phyloP scores from a whole-genome alignment of 2,797 vertebrate genomes.

The Pseudomugil gertrudae region DNA sequence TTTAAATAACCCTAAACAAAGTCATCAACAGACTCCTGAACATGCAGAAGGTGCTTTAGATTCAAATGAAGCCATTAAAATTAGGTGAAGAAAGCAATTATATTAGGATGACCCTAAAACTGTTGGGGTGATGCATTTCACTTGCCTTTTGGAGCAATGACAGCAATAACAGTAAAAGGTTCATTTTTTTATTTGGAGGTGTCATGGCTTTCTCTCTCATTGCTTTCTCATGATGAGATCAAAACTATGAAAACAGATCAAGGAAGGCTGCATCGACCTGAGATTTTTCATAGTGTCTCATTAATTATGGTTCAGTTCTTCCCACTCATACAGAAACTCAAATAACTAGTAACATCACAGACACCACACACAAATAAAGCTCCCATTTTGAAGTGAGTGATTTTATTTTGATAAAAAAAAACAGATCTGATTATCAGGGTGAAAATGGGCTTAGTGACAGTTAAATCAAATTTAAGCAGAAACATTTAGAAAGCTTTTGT shows the following conservation, averaged over 20 bases:
- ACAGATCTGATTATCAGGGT: constrained; percentile 6
- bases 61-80: constrained; percentile 89
- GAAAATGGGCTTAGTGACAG: neutral
- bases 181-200: constrained; percentile 50
- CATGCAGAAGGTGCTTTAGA: constrained; percentile 76
- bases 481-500: too few relatives aligned
- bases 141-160: constrained; percentile 86
- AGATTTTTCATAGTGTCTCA: constrained; percentile 74
- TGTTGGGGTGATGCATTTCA: constrained; percentile 83
- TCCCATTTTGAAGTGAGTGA: too few relatives aligned
- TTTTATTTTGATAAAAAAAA: constrained; percentile 22
- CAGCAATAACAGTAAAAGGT: constrained; percentile 34
- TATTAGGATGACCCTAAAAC: constrained; percentile 88
- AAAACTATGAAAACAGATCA: constrained; percentile 55
- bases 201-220: constrained; percentile 39
- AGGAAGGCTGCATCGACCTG: constrained; percentile 46
- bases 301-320: constrained; percentile 79
- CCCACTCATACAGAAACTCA: constrained; percentile 61
- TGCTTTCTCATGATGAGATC: constrained; percentile 48
- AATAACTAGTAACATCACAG: constrained; percentile 70
- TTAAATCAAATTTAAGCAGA: too few relatives aligned
- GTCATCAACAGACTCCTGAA: constrained; percentile 87
- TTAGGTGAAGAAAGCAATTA: constrained; percentile 87
- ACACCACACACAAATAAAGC: constrained; percentile 51
- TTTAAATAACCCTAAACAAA: constrained; percentile 95